Evolutionary conservation across 1,140 invertebrate species (phyloP), one percentile per base, ranked within the genome.

Genomic region (Hyles euphorbiae): DNA sequence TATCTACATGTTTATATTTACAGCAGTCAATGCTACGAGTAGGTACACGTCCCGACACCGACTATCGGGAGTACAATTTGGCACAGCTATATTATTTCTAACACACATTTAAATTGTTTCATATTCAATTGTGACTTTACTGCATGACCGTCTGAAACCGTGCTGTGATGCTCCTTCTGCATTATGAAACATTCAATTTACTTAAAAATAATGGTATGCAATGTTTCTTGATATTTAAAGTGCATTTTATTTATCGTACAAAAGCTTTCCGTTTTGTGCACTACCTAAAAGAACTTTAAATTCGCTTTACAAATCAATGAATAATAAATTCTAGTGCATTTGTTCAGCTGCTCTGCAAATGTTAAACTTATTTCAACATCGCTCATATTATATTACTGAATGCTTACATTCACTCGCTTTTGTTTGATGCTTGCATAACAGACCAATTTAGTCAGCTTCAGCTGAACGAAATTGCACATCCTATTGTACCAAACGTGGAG

Each of bases 381-480:
- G 53, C 58, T 53, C 55, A 58, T 65, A 70, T 68, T 58, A 69
- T 67, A 63, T 60, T 46, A 60, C 63, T 56, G 55, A 68, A 58
- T 56, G 60, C 54, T 65, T 65, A 63, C 56, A 63, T 36, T 58
- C 44, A 59, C 62, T 67, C 59, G 61, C 65, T 72, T 70, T 68
- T 71, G 60, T 63, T 70, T 70, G 65, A 66, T 70, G 67, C 60
- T 71, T 71, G 68, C 66, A 74, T 69, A 74, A 74, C 68, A 65
- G 45, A 62, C 66, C 66, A 70, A 73, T 76, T 76, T 72, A 67
- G 64, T 34, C 60, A 65, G 63, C 68, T 60, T 76, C 68, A 61
- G 66, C 62, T 63, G 66, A 73, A 62, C 68, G 64, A 72, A 68
- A 76, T 70, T 71, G 66, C 74, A 68, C 65, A 70, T 73, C 67